Evolutionary conservation across 2,113 vertebrate species (phyloP), one percentile per base, ranked within the genome.

Genomic region (Phodopus roborovskii): DNA sequence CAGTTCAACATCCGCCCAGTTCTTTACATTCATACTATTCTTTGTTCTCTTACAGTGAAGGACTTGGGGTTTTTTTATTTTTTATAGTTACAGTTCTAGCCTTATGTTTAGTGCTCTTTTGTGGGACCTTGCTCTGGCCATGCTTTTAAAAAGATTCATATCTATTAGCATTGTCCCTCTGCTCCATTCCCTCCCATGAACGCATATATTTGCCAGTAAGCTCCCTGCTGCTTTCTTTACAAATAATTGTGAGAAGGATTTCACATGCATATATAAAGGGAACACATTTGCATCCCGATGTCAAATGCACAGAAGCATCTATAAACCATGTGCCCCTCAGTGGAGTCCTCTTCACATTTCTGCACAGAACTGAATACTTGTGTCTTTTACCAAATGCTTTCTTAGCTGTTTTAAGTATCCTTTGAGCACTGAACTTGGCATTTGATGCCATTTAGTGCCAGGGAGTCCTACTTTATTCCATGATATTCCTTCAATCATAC

Each of bases 341-440:
- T 15, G 17, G 3, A 26, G 33, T 22, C 26, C 68, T n/a, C 7
- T 3, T 48, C 19, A 17, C 1, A 0, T 39, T 5, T 5, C n/a
- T 48, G 24, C 26, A 6, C 17, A 71, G 33, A 53, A 15, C 12
- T 5, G 58, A n/a, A 19, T 8, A 6, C 7, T 86, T 74, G 5
- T 66, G 4, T 60, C 24, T 36, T 79, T 91, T 50, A 42, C 5
- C 53, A 64, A 81, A 79, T 13, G 4, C 62, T 70, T 28, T 30
- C 42, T 74, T 86, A 10, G 48, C 1, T 26, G 30, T 73, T 62
- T 85, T 84, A 62, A 39, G n/a, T 33, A 73, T 24, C 2, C 36
- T 85, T 30, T 33, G 19, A 73, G 4, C 19, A 50, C 56, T 28
- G 30, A 48, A 42, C 53, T 74, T 22, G 30, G 4, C 39, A 42